Percentiles rank a stretch among this genome's conserved stretches.
These are phyloP conservation scores for Sarcophilus harrisii DNA, from an alignment of 2,797 vertebrate species.

Conservation along the genomic window DNA sequence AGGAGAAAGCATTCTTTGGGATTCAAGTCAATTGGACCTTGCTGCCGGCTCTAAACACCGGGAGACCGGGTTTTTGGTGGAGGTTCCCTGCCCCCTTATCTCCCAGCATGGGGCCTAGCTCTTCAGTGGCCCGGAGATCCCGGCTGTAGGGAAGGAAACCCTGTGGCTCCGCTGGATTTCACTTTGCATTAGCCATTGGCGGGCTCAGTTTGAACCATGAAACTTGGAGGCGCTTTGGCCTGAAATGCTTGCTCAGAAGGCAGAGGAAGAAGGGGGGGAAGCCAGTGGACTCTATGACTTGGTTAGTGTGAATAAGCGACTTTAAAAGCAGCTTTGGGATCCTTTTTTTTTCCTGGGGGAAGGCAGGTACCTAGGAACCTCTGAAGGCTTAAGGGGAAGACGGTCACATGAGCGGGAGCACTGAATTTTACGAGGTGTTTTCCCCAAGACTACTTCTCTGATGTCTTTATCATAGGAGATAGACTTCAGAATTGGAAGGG, in stretches of 20 bases:
- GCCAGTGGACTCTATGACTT: constrained; percentile 39
- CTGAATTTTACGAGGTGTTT: background rate
- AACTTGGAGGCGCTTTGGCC: constrained; percentile 35
- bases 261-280: constrained; percentile 39
- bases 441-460: background rate
- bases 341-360: background rate
- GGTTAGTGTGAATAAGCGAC: constrained; percentile 3
- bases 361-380: background rate
- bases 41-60: constrained; percentile 16
- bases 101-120: constrained; percentile 64
- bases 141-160: constrained; percentile 56
- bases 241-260: constrained; percentile 37
- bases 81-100: constrained; percentile 55
- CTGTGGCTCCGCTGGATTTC: constrained; percentile 28
- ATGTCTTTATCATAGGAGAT: background rate
- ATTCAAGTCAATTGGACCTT: constrained; percentile 46
- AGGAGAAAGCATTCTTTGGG: constrained; percentile 17
- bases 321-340: background rate
- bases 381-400: background rate
- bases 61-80: constrained; percentile 49
- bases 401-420: background rate
- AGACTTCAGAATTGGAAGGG: background rate
- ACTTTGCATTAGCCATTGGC: constrained; percentile 42
- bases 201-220: constrained; percentile 44
- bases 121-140: constrained; percentile 44